These are phyloP conservation scores for Colaptes auratus DNA, from an alignment of 2,113 vertebrate species.

Conservation along the genomic window DNA sequence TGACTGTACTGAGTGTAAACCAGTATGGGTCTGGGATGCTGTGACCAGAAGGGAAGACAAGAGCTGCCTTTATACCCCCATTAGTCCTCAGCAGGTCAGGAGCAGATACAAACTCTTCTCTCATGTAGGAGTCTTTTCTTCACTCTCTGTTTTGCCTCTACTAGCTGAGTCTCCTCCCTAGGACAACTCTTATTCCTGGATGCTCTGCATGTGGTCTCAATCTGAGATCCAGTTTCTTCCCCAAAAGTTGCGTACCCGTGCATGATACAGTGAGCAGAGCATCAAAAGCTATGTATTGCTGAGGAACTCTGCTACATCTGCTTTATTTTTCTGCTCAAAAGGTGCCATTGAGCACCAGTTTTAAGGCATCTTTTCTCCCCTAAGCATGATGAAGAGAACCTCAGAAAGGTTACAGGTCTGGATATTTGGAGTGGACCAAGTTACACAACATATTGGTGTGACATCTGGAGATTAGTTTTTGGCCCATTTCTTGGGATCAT, in stretches of 20 bases:
- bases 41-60: not conserved
- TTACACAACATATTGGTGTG: not conserved
- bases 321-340: not conserved
- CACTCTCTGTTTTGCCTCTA: not conserved
- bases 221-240: not conserved
- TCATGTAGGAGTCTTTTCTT: rapidly evolving
- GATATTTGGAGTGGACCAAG: not conserved
- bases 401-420: not conserved
- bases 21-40: rapidly evolving
- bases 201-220: not conserved
- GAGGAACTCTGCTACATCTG: not conserved
- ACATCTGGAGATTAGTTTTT: slow-evolving; percentile 11
- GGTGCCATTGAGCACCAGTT: not conserved
- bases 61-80: not conserved
- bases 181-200: not conserved
- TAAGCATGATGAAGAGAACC: not conserved
- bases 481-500: not conserved
- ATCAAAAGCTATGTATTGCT: not conserved
- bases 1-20: not conserved
- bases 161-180: not conserved
- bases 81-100: not conserved
- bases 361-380: not conserved
- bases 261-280: not conserved
- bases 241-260: not conserved
- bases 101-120: not conserved